A percentile compares a stretch with the other conserved stretches of the same genome.
Evolutionary conservation across 64 coral and sea anemone genomes (phyloP).

Genomic region (Hydrozoanthus tunicans): DNA sequence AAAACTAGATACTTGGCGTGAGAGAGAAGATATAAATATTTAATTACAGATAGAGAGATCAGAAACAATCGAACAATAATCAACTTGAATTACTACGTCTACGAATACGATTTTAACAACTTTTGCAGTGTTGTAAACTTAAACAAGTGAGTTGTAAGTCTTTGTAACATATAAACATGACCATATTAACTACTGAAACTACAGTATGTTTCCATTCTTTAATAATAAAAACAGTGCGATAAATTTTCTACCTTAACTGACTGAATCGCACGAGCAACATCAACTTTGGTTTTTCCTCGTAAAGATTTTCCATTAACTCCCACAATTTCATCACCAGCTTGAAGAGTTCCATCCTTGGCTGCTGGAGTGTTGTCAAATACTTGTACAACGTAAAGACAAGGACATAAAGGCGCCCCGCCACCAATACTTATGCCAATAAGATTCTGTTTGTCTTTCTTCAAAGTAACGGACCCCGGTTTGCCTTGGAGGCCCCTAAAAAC

Average conservation of each 20-base stretch:
- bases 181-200: no score
- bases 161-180: no score
- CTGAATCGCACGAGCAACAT: conserved; percentile 97
- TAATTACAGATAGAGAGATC: not conserved
- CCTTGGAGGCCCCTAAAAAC: conserved; percentile 88
- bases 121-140: not conserved
- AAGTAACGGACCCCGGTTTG: conserved; percentile 82
- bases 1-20: not conserved
- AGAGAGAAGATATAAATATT: not conserved
- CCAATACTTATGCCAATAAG: conserved; percentile 97
- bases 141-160: no score
- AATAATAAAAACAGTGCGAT: not conserved
- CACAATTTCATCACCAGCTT: conserved; percentile 99
- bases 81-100: not conserved
- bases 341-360: conserved; percentile 84
- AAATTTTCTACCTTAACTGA: conserved; percentile 78
- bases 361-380: conserved; percentile 99
- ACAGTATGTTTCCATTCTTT: no score
- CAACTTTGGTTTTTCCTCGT: conserved; percentile 97
- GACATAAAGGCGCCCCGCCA: conserved; percentile 94
- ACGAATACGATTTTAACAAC: not conserved
- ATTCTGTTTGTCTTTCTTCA: conserved; percentile 98
- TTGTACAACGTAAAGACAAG: conserved; percentile 97
- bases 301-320: conserved; percentile 98
- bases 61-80: not conserved